Evolutionary conservation across 1,140 invertebrate genomes (phyloP).

Genomic region (Adoxophyes honmai): DNA sequence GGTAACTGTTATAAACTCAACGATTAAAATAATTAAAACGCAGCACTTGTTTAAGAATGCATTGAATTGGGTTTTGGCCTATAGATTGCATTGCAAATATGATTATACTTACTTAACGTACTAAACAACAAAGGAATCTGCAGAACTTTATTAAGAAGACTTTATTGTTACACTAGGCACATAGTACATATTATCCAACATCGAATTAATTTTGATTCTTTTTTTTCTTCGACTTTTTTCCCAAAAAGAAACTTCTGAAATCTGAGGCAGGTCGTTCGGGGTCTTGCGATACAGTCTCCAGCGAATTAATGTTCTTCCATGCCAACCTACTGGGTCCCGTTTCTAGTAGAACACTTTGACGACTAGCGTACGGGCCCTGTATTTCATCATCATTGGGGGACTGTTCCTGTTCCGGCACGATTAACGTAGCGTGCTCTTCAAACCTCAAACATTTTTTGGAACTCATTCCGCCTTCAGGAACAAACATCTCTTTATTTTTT

Average conservation of each 20-base stretch:
- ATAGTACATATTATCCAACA: too few relatives aligned
- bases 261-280: background rate
- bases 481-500: constrained; percentile 2
- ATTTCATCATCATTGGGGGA: constrained; percentile 11
- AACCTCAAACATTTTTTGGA: constrained; percentile 49
- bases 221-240: constrained; percentile 1
- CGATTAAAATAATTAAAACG: too few relatives aligned
- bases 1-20: too few relatives aligned
- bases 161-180: too few relatives aligned
- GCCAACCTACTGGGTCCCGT: constrained; percentile 1
- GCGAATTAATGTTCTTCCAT: too few relatives aligned
- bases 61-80: too few relatives aligned
- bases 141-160: too few relatives aligned
- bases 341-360: constrained; percentile 23
- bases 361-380: constrained; percentile 17
- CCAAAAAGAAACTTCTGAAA: constrained; percentile 1
- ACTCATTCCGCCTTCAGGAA: background rate
- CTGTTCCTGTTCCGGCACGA: constrained; percentile 21
- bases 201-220: background rate
- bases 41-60: too few relatives aligned
- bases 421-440: constrained; percentile 39
- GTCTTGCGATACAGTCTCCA: too few relatives aligned
- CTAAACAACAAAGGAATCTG: too few relatives aligned
- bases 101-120: too few relatives aligned
- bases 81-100: too few relatives aligned